Percentiles rank a stretch among this genome's conserved stretches.
phyloP scores from a whole-genome alignment of 2,113 vertebrate genomes.

The Ia io region DNA sequence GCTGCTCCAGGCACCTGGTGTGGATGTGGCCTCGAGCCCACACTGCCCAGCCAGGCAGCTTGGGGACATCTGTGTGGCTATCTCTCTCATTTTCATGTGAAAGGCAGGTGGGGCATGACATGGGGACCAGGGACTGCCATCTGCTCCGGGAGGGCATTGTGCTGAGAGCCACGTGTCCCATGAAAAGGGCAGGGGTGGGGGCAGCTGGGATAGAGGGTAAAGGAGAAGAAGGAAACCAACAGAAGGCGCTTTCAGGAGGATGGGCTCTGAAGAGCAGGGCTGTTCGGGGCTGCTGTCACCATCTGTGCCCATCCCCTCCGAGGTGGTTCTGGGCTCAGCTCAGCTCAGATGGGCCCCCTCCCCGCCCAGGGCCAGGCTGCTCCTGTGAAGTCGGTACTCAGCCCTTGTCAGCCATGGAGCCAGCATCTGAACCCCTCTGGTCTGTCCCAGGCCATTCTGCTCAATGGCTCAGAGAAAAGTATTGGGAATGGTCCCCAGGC shows the following conservation, averaged over 20 bases:
- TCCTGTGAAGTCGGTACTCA: accelerated
- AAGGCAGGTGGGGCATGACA: background rate
- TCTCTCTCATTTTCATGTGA: conserved; percentile 13
- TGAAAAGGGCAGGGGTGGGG: background rate
- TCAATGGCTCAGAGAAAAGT: accelerated
- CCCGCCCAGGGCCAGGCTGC: background rate
- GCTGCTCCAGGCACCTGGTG: background rate
- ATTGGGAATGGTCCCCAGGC: background rate
- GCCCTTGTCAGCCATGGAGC: background rate
- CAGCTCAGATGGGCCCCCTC: background rate
- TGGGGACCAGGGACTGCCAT: background rate
- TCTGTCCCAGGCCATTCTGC: background rate
- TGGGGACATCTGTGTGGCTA: background rate
- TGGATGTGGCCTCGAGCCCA: accelerated
- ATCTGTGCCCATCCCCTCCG: background rate
- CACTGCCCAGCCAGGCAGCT: accelerated
- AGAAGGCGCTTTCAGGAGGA: background rate
- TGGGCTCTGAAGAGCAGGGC: background rate
- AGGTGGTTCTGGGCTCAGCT: background rate
- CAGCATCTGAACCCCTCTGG: background rate
- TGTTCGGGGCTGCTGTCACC: background rate
- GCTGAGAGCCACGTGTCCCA: background rate
- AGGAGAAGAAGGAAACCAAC: background rate
- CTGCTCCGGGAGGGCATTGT: conserved; percentile 14
- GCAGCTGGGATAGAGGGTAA: no score